Evolutionary conservation across 2,113 vertebrate species (phyloP).

Genomic region (Thinocorus orbignyianus): DNA sequence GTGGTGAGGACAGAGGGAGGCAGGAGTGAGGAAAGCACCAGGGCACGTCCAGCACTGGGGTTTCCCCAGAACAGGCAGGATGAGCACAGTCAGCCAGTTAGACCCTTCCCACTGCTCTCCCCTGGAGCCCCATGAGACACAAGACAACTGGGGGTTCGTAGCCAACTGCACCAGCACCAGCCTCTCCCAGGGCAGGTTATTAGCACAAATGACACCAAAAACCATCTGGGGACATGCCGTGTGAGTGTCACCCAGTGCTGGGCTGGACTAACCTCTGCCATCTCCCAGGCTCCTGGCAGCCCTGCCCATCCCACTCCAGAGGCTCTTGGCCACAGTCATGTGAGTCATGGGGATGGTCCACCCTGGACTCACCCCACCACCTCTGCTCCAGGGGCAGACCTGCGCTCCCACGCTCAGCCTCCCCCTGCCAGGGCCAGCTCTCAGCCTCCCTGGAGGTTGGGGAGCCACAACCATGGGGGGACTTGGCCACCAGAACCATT

Average conservation of each 20-base stretch:
- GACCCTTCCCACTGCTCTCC: background rate
- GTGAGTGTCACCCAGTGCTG: background rate
- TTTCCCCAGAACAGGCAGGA: background rate
- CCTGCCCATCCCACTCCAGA: fast-evolving
- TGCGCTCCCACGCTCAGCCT: background rate
- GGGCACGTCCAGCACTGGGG: fast-evolving
- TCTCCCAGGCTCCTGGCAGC: background rate
- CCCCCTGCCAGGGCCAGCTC: fast-evolving
- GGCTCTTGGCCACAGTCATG: background rate
- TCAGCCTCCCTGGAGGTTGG: fast-evolving
- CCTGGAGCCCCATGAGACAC: fast-evolving
- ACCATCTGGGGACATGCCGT: fast-evolving
- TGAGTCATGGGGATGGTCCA: fast-evolving
- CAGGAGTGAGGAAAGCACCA: fast-evolving
- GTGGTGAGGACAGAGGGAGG: background rate
- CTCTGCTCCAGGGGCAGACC: background rate
- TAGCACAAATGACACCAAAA: background rate
- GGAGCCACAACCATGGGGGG: background rate
- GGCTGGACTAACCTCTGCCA: background rate
- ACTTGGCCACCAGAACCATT: background rate
- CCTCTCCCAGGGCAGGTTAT: background rate
- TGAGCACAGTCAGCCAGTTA: fast-evolving
- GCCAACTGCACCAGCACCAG: background rate
- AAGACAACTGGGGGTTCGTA: background rate
- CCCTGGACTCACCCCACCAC: fast-evolving